phyloP scores from a whole-genome alignment of 1,140 invertebrate species.

The Drosophila lowei region DNA sequence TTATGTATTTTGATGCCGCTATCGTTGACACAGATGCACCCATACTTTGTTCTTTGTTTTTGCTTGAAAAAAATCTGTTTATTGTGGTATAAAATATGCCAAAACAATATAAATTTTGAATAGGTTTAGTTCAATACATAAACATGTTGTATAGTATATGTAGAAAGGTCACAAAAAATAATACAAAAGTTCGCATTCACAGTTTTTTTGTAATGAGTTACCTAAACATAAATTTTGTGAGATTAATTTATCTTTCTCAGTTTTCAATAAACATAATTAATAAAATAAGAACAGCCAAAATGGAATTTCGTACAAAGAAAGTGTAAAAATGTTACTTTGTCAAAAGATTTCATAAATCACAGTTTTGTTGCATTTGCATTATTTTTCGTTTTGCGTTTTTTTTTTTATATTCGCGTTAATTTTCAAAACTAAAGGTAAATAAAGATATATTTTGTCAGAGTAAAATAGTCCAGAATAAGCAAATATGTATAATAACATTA shows the following conservation, averaged over 20 bases:
- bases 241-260: slow-evolving; percentile 21
- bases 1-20: background rate
- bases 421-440: slow-evolving; percentile 44
- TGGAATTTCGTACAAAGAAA: slow-evolving; percentile 76
- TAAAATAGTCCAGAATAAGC: slow-evolving; percentile 8
- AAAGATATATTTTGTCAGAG: slow-evolving; percentile 17
- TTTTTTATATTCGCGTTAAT: slow-evolving; percentile 24
- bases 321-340: slow-evolving; percentile 60
- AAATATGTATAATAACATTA: slow-evolving; percentile 9
- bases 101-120: slow-evolving; percentile 69
- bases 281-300: slow-evolving; percentile 75
- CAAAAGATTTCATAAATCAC: slow-evolving; percentile 74
- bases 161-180: slow-evolving; percentile 72
- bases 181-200: slow-evolving; percentile 78
- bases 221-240: slow-evolving; percentile 80
- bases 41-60: slow-evolving; percentile 21
- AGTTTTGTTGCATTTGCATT: slow-evolving; percentile 81
- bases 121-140: slow-evolving; percentile 50
- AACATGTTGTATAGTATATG: slow-evolving; percentile 46
- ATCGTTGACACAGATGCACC: background rate
- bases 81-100: slow-evolving; percentile 27
- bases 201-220: slow-evolving; percentile 31
- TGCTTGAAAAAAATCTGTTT: slow-evolving; percentile 43
- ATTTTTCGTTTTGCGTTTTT: slow-evolving; percentile 62
- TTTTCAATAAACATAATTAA: slow-evolving; percentile 51